Conservation (phyloP, 2,888 invertebrate species). For the Apamea crenata region DNA sequence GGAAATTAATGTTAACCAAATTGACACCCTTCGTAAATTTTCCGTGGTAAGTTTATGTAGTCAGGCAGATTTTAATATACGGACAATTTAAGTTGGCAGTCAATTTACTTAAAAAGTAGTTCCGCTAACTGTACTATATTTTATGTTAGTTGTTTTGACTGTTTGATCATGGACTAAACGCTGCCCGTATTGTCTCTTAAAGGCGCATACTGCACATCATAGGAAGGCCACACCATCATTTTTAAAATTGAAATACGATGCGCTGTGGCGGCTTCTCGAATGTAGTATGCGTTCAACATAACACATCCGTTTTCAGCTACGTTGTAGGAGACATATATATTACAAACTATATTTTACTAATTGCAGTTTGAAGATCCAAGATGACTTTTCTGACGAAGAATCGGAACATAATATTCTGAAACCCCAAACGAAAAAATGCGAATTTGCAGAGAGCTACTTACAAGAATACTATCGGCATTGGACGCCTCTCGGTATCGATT, state of each 20-base stretch:
- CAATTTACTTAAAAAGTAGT: background rate
- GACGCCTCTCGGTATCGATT: constrained; percentile 76
- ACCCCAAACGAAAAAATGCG: constrained; percentile 73
- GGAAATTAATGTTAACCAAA: background rate
- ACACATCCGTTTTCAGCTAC: background rate
- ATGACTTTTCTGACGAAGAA: constrained; percentile 75
- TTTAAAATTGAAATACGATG: background rate
- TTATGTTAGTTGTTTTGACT: background rate
- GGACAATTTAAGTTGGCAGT: background rate
- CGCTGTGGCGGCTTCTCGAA: background rate
- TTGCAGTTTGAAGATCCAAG: constrained; percentile 77
- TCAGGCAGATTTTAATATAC: too few species aligned
- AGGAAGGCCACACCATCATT: background rate
- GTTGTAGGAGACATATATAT: background rate
- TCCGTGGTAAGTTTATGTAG: background rate
- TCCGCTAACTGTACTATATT: background rate
- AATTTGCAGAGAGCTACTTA: constrained; percentile 81
- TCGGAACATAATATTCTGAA: constrained; percentile 65
- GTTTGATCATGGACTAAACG: background rate
- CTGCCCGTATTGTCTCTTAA: too few species aligned
- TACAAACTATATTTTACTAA: background rate
- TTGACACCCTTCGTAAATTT: background rate
- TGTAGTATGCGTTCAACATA: background rate
- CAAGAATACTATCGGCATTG: constrained; percentile 81
- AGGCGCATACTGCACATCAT: background rate